These are phyloP conservation scores for Alcedo atthis DNA, from an alignment of 2,797 vertebrate genomes.

Conservation along the genomic window DNA sequence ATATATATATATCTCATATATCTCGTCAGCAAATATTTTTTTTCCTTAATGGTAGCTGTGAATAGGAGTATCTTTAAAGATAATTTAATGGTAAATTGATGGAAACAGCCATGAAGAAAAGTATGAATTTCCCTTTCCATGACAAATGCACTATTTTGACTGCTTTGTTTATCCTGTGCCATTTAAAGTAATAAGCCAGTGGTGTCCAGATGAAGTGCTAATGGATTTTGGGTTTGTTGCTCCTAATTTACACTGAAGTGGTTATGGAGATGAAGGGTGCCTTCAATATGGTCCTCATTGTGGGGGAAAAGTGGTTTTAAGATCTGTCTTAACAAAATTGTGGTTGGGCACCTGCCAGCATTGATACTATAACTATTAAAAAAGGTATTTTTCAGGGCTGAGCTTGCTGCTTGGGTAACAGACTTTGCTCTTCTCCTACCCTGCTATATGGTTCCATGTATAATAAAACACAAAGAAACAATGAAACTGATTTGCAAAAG, in stretches of 20 bases:
- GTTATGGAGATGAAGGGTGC: background rate
- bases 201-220: background rate
- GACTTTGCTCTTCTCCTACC: background rate
- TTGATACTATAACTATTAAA: background rate
- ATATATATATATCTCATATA: background rate
- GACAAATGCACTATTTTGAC: background rate
- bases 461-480: background rate
- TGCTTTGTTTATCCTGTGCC: background rate
- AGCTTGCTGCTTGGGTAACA: background rate
- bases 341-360: background rate
- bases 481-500: background rate
- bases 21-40: background rate
- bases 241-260: conserved; percentile 2
- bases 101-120: background rate
- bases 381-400: background rate
- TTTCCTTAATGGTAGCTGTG: background rate
- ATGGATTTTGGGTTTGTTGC: background rate
- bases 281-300: background rate
- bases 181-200: background rate
- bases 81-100: background rate
- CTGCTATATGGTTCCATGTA: background rate
- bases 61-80: background rate
- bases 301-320: background rate
- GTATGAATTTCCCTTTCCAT: background rate
- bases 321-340: background rate